A percentile compares a stretch with the other conserved stretches of the same genome.
Conservation (phyloP, 2,113 vertebrate genomes). For the Myocastor coypus region DNA sequence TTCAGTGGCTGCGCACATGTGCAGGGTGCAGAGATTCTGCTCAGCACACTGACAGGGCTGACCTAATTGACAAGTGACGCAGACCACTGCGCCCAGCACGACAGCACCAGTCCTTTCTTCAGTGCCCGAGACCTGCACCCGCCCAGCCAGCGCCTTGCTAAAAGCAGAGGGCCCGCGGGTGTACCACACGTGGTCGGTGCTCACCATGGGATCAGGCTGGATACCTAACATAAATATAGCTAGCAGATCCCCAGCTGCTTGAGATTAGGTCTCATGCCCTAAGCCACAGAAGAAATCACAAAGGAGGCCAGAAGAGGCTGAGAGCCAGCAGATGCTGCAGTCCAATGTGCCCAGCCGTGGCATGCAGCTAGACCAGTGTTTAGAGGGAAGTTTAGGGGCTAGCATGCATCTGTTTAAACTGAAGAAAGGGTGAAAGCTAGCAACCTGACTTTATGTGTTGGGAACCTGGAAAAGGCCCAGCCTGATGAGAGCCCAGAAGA, state of each 20-base stretch:
- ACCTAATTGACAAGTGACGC: background rate
- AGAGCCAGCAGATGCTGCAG: rapidly evolving
- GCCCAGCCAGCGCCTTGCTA: rapidly evolving
- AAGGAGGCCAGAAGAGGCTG: rapidly evolving
- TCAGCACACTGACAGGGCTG: background rate
- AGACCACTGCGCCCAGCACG: background rate
- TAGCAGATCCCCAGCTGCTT: background rate
- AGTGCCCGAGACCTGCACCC: rapidly evolving
- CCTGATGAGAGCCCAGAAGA: background rate
- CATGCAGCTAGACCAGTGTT: rapidly evolving
- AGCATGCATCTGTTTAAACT: rapidly evolving
- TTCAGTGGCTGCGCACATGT: rapidly evolving
- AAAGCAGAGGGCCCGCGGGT: background rate
- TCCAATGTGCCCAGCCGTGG: rapidly evolving
- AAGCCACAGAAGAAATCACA: background rate
- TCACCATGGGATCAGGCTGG: too few relatives aligned
- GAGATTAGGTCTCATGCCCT: too few relatives aligned
- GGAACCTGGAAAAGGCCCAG: background rate
- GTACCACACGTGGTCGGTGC: too few relatives aligned
- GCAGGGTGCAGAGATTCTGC: background rate
- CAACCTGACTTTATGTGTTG: background rate
- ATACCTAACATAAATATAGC: background rate
- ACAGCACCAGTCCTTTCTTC: rapidly evolving
- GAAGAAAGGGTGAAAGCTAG: background rate
- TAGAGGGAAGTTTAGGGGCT: background rate